Base-by-base conservation (phyloP, 2,888 invertebrate genomes). In the Hypomecis punctinalis region DNA sequence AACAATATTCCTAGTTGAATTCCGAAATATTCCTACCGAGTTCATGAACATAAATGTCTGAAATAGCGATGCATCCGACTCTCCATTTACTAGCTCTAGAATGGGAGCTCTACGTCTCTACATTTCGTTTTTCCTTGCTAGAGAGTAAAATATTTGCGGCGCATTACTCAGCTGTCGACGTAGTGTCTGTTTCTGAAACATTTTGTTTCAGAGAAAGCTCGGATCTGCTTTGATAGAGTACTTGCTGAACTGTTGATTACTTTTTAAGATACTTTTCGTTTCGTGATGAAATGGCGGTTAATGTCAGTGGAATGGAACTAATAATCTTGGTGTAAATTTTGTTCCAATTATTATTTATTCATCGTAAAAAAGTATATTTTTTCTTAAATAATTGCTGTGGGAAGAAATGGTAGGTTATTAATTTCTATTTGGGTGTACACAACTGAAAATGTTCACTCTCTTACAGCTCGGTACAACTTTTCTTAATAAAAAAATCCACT, bases 81-180 rank as follows among this genome's bases (percentile, higher is more conserved):
- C 39, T 49, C 39, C 51, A 45, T 45, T 58, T 39, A 13, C 13
- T 36, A 7, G 13, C 48, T 61, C 48, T 48, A 47, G 40, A 61
- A 47, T 39, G 45, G 47, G 23, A 13, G 35, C 23, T 23, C 23
- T 23, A 23, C 23, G 51, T 55, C 60, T 46, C 13, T 52, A 43
- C 36, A 43, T 51, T 58, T 58, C 9, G 52, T 53, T 60, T 39
- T 46, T 46, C 9, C 37, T 61, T 33, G 40, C 42, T 58, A 11
- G 6, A 40, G 45, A 62, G 45, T 51, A 49, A 56, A 62, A 56
- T 62, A 56, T 43, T 51, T 56, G 61, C 37, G 36, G 61, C 23
- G 40, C 62, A 62, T 62, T 62, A 52, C 62, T 62, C 56, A 45
- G 49, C 49, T 48, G 55, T 52, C 40, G 10, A 42, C 39, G n/a